Evolutionary conservation across 2,113 vertebrate genomes (phyloP).

Genomic region (Paedocypris sp.): DNA sequence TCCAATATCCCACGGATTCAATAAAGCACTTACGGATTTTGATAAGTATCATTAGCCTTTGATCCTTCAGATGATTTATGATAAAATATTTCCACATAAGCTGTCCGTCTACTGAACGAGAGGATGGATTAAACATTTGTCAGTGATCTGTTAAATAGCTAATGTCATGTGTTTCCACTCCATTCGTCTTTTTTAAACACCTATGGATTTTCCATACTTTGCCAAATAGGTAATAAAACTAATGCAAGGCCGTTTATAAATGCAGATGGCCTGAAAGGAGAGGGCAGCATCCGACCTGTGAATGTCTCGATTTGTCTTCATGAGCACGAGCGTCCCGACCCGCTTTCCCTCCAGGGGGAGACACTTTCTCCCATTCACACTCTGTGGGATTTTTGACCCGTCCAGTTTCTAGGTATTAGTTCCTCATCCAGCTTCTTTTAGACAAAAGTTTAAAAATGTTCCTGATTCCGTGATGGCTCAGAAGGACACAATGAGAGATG

Average conservation of each 20-base stretch:
- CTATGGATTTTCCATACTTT: constrained; percentile 51
- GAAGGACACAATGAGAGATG: too few relatives aligned
- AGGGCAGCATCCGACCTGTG: constrained; percentile 49
- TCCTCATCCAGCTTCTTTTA: too few relatives aligned
- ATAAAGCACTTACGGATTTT: constrained; percentile 59
- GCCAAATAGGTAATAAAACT: constrained; percentile 53
- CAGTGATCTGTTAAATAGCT: constrained; percentile 35
- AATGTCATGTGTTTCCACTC: constrained; percentile 33
- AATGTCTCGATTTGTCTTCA: constrained; percentile 45
- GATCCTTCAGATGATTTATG: constrained; percentile 54
- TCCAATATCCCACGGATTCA: constrained; percentile 60
- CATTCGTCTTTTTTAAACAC: constrained; percentile 48
- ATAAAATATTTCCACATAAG: constrained; percentile 48
- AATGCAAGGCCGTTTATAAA: constrained; percentile 51
- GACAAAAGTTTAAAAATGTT: too few relatives aligned
- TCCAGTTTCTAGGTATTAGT: too few relatives aligned
- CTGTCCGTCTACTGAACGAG: constrained; percentile 45
- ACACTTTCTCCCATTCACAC: constrained; percentile 21
- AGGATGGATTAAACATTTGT: constrained; percentile 42
- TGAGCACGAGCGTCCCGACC: constrained; percentile 40
- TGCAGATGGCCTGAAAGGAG: constrained; percentile 47
- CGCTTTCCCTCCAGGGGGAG: constrained; percentile 22
- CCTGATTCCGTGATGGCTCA: too few relatives aligned
- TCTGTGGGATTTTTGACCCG: neutral
- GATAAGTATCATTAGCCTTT: constrained; percentile 59